phyloP scores from a whole-genome alignment of 1,140 invertebrate genomes.

The Drosophila melanica region DNA sequence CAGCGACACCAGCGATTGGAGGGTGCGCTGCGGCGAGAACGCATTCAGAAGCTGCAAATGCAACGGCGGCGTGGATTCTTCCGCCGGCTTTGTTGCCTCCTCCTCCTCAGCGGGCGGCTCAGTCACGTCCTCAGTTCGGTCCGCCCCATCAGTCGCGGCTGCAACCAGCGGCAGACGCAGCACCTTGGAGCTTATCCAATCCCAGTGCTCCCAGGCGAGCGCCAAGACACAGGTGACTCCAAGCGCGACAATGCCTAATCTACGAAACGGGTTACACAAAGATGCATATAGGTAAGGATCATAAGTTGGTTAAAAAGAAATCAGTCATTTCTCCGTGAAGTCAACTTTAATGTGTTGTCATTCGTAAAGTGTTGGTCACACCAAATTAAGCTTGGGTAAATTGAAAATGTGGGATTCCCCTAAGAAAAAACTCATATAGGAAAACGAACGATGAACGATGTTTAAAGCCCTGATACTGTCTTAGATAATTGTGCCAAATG shows the following conservation, averaged over 20 bases:
- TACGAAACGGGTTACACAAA: background rate
- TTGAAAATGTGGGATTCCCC: too few species aligned
- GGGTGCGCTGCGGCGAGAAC: slow-evolving; percentile 85
- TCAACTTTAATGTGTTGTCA: too few species aligned
- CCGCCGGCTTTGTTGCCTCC: background rate
- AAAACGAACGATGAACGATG: too few species aligned
- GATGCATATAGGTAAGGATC: background rate
- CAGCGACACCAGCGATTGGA: slow-evolving; percentile 37
- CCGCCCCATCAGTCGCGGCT: background rate
- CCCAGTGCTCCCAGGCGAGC: slow-evolving; percentile 41
- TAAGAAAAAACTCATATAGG: too few species aligned
- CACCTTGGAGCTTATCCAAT: slow-evolving; percentile 28
- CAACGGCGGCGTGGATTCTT: background rate
- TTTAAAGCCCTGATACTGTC: too few species aligned
- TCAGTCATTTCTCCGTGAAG: too few species aligned
- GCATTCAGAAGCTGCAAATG: slow-evolving; percentile 80
- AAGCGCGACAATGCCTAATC: slow-evolving; percentile 28
- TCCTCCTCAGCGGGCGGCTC: slow-evolving; percentile 1
- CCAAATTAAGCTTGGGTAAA: too few species aligned
- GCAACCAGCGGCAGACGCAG: background rate
- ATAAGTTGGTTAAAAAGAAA: too few species aligned
- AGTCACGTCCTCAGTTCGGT: slow-evolving; percentile 5
- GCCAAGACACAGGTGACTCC: slow-evolving; percentile 26
- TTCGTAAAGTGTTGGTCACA: too few species aligned
- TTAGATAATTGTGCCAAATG: too few species aligned